These are phyloP conservation scores for Syngnathoides biaculeatus DNA, from an alignment of 2,113 vertebrate genomes.

Conservation along the genomic window DNA sequence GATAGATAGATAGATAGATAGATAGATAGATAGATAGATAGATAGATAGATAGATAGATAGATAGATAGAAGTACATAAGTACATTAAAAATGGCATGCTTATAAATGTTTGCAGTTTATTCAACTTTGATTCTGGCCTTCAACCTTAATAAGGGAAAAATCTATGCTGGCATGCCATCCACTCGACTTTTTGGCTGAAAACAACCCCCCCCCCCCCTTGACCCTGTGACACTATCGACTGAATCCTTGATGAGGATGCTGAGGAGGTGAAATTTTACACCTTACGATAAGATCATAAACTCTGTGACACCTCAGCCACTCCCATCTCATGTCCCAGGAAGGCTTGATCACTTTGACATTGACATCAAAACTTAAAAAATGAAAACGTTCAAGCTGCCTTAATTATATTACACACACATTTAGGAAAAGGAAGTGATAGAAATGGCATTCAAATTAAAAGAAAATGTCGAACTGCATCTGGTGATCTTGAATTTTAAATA, in stretches of 20 bases:
- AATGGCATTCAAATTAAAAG: not conserved
- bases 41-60: not conserved
- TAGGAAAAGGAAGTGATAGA: not conserved
- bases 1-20: too few relatives aligned
- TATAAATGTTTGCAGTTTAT: slow-evolving; percentile 5
- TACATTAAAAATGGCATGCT: not conserved
- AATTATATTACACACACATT: not conserved
- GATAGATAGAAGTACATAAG: not conserved
- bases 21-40: not conserved
- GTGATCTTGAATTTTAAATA: slow-evolving; percentile 12
- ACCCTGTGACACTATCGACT: slow-evolving; percentile 74
- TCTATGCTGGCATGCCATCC: slow-evolving; percentile 42
- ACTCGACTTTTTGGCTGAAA: slow-evolving; percentile 39
- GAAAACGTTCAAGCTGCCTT: not conserved
- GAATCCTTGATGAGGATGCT: slow-evolving; percentile 81
- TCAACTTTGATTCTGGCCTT: slow-evolving; percentile 40
- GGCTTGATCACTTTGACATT: not conserved
- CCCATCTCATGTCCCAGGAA: slow-evolving; percentile 33
- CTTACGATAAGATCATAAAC: slow-evolving; percentile 79
- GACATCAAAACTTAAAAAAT: not conserved
- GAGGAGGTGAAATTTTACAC: slow-evolving; percentile 83
- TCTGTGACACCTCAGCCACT: slow-evolving; percentile 49
- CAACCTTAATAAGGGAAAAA: slow-evolving; percentile 21
- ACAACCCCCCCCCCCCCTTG: slow-evolving; percentile 34
- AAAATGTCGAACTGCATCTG: not conserved